phyloP scores from a whole-genome alignment of 2,113 vertebrate genomes.

The Candoia aspera region DNA sequence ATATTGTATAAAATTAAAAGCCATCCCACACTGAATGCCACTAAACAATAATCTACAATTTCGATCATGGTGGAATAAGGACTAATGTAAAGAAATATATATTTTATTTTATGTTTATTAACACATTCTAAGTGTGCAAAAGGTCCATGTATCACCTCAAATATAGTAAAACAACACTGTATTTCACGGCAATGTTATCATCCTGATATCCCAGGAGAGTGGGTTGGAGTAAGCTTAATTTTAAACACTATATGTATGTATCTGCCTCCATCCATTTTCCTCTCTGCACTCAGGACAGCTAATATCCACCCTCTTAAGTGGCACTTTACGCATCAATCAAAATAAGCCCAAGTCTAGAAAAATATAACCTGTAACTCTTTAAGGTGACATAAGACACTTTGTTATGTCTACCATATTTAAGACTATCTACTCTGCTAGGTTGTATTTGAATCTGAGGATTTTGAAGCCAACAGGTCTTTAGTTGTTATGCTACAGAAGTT shows the following conservation, averaged over 20 bases:
- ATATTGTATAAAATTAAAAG: neutral
- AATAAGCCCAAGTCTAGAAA: neutral
- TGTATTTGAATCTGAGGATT: neutral
- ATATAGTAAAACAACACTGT: no score
- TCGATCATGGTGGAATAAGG: neutral
- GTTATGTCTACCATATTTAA: neutral
- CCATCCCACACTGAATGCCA: neutral
- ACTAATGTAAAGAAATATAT: no score
- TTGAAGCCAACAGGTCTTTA: neutral
- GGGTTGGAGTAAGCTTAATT: neutral
- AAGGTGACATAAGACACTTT: neutral
- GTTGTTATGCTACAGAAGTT: neutral
- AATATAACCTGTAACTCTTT: neutral
- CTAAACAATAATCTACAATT: neutral
- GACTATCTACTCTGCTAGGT: neutral
- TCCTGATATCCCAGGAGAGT: no score
- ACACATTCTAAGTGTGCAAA: no score
- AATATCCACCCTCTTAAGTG: neutral
- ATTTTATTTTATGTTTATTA: no score
- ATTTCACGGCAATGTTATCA: no score
- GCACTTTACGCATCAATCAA: neutral
- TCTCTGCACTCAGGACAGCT: neutral
- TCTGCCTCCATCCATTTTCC: neutral
- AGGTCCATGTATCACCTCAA: no score
- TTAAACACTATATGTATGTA: neutral